Conservation (phyloP, 1,140 invertebrate genomes). For the Bombus breviceps region DNA sequence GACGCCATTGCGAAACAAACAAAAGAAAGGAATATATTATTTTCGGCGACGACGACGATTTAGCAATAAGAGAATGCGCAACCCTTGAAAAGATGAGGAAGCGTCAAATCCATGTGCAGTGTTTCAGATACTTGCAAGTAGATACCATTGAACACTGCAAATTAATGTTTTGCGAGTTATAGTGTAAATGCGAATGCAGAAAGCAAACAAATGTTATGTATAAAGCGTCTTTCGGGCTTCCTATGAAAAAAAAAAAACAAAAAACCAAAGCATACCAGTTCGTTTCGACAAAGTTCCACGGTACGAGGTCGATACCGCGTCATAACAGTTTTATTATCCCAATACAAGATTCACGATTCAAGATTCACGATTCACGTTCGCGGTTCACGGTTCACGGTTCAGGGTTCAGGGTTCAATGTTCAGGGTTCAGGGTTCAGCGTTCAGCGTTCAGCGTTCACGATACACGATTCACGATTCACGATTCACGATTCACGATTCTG, state of each 20-base stretch:
- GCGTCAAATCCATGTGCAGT: slow-evolving; percentile 23
- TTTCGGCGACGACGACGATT: slow-evolving; percentile 48
- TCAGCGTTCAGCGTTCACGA: no score
- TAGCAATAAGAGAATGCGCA: slow-evolving; percentile 50
- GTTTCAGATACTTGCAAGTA: slow-evolving; percentile 49
- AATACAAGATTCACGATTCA: not conserved
- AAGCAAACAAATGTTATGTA: slow-evolving; percentile 46
- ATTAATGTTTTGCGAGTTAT: slow-evolving; percentile 48
- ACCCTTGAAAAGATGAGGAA: not conserved
- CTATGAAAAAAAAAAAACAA: slow-evolving; percentile 25
- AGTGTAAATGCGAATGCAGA: slow-evolving; percentile 63
- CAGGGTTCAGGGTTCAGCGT: accelerated
- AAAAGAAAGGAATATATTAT: slow-evolving; percentile 19
- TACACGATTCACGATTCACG: not conserved
- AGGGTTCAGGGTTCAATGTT: no score
- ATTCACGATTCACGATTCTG: slow-evolving; percentile 4
- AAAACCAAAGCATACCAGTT: slow-evolving; percentile 36
- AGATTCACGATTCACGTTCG: no score
- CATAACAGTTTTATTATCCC: not conserved
- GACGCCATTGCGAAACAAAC: slow-evolving; percentile 1
- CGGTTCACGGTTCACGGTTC: no score
- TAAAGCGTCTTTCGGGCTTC: slow-evolving; percentile 64
- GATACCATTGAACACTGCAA: slow-evolving; percentile 67
- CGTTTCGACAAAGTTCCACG: slow-evolving; percentile 34
- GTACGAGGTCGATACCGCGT: slow-evolving; percentile 30